Percentiles rank a stretch among this genome's conserved stretches.
Evolutionary conservation across 1,140 invertebrate species (phyloP).

Genomic region (Laodelphax striatellus): DNA sequence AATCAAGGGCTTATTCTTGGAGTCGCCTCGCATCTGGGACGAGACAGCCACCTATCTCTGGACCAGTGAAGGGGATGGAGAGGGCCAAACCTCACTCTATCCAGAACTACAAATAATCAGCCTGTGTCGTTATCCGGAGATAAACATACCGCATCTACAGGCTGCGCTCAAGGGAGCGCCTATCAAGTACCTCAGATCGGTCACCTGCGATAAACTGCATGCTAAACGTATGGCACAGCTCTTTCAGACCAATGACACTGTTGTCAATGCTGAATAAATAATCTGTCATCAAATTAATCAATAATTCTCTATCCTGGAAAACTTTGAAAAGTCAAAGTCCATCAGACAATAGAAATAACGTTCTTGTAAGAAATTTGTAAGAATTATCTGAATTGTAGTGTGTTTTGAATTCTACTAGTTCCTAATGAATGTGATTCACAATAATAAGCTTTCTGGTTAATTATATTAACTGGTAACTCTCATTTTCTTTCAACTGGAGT

Average conservation of each 20-base stretch:
- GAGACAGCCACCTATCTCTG: constrained; percentile 14
- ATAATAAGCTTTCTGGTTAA: no score
- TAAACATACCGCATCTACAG: constrained; percentile 14
- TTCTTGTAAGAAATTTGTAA: no score
- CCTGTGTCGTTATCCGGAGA: constrained; percentile 20
- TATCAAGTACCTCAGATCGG: constrained; percentile 1
- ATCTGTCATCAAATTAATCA: neutral
- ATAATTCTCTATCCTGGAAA: no score
- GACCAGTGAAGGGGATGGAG: neutral
- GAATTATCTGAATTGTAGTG: no score
- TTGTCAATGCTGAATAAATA: constrained; percentile 4
- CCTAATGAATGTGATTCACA: no score
- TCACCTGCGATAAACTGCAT: constrained; percentile 9
- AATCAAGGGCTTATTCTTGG: constrained; percentile 23
- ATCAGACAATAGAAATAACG: no score
- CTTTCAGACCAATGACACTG: neutral
- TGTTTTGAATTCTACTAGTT: no score
- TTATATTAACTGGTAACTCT: no score
- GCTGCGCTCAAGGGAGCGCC: constrained; percentile 5
- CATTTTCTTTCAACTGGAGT: no score
- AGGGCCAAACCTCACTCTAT: neutral
- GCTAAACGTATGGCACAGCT: constrained; percentile 5
- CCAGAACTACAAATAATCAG: constrained; percentile 19
- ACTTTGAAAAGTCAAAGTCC: no score
- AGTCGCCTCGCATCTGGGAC: constrained; percentile 23